A percentile compares a stretch with the other conserved stretches of the same genome.
These are phyloP conservation scores for Agrypnus murinus DNA, from an alignment of 2,888 invertebrate genomes.

Conservation along the genomic window DNA sequence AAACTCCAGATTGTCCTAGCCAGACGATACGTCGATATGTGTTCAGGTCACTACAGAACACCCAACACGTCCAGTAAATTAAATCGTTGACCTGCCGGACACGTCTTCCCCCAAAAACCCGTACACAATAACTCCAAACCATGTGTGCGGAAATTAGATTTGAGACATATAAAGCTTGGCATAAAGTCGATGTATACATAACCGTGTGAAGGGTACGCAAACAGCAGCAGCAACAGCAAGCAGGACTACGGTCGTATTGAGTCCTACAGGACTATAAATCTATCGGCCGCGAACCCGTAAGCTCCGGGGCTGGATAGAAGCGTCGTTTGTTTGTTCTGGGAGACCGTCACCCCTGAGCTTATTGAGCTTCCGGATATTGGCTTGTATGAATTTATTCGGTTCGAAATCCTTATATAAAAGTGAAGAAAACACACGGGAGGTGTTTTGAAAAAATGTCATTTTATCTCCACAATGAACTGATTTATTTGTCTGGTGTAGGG, in stretches of 20 bases:
- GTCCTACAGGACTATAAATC: constrained; percentile 64
- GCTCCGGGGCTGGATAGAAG: constrained; percentile 60
- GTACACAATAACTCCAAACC: constrained; percentile 42
- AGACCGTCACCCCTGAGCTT: constrained; percentile 57
- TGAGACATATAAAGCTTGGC: constrained; percentile 45
- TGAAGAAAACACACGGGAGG: constrained; percentile 31
- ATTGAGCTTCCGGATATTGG: constrained; percentile 63
- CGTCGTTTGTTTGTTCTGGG: constrained; percentile 62
- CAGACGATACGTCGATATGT: constrained; percentile 19
- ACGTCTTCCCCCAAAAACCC: constrained; percentile 32
- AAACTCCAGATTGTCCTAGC: constrained; percentile 7
- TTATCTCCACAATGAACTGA: constrained; percentile 39
- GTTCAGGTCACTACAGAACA: constrained; percentile 3
- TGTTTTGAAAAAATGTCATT: constrained; percentile 37
- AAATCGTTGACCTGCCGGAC: constrained; percentile 38
- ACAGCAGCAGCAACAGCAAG: constrained; percentile 45
- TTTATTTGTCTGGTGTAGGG: constrained; percentile 37
- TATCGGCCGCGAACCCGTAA: constrained; percentile 61
- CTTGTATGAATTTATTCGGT: constrained; percentile 64
- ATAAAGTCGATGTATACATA: constrained; percentile 45
- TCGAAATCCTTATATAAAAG: constrained; percentile 58
- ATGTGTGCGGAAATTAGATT: constrained; percentile 46
- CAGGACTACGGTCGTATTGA: constrained; percentile 45
- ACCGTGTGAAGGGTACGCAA: constrained; percentile 48
- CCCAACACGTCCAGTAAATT: constrained; percentile 24